phyloP scores from a whole-genome alignment of 1,140 invertebrate genomes.

The Cyphomyrmex costatus region DNA sequence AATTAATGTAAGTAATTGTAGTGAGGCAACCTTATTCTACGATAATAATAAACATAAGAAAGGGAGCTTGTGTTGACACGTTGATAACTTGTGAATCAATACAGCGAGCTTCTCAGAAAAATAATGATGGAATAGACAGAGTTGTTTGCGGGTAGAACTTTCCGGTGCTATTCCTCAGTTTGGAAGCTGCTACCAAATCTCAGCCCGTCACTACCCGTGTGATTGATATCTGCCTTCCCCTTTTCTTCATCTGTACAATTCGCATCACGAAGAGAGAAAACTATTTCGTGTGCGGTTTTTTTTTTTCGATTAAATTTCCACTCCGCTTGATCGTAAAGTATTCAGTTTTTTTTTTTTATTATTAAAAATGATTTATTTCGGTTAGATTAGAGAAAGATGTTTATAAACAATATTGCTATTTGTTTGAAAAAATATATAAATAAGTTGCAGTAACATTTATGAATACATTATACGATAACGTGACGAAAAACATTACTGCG shows the following conservation, averaged over 20 bases:
- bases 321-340: neutral
- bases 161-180: slow-evolving; percentile 65
- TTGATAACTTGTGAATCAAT: slow-evolving; percentile 77
- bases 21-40: neutral
- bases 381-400: neutral
- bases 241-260: slow-evolving; percentile 77
- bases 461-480: neutral
- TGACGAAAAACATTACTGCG: neutral
- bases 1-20: neutral
- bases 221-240: slow-evolving; percentile 80
- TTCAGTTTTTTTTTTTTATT: slow-evolving; percentile 22
- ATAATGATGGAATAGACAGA: slow-evolving; percentile 79
- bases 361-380: neutral
- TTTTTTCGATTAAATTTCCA: slow-evolving; percentile 54
- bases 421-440: neutral
- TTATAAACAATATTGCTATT: neutral
- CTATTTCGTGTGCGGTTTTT: slow-evolving; percentile 71
- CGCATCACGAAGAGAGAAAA: slow-evolving; percentile 66
- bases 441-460: neutral
- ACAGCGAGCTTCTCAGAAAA: slow-evolving; percentile 74
- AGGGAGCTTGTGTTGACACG: slow-evolving; percentile 66
- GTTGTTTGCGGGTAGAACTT: slow-evolving; percentile 75
- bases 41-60: slow-evolving; percentile 13
- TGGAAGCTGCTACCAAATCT: slow-evolving; percentile 81
- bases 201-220: slow-evolving; percentile 78